phyloP scores from a whole-genome alignment of 2,113 vertebrate genomes.

The Petroica traversi region DNA sequence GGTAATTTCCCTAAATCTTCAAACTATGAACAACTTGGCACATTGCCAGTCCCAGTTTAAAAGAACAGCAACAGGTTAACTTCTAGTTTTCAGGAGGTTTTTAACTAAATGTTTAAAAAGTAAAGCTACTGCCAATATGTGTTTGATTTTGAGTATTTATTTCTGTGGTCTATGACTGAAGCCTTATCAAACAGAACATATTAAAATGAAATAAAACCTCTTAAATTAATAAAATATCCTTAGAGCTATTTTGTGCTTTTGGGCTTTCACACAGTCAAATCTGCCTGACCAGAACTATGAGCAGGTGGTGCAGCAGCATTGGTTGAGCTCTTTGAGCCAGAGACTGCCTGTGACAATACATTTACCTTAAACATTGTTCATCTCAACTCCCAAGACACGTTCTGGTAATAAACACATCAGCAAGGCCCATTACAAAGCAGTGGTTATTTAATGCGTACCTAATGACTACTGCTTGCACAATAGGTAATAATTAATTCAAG shows the following conservation, averaged over 20 bases:
- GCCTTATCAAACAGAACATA: neutral
- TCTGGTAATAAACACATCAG: constrained; percentile 20
- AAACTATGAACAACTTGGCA: neutral
- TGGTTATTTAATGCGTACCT: constrained; percentile 33
- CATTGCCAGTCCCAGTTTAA: neutral
- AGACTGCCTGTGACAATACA: neutral
- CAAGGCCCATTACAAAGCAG: neutral
- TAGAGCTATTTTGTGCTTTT: neutral
- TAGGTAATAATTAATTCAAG: neutral
- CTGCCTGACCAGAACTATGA: neutral
- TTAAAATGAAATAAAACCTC: neutral
- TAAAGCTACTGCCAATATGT: constrained; percentile 55
- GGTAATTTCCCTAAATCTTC: neutral
- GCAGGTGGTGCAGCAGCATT: neutral
- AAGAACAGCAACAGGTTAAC: neutral
- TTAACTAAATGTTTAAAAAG: neutral
- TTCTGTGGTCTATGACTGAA: neutral
- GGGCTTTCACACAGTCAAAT: neutral
- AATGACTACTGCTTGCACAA: neutral
- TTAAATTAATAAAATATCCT: neutral
- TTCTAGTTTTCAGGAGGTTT: neutral
- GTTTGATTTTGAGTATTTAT: neutral
- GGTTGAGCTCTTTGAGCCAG: neutral
- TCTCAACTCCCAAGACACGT: neutral
- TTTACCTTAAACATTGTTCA: constrained; percentile 12